A percentile compares a stretch with the other conserved stretches of the same genome.
These are phyloP conservation scores for Camarhynchus parvulus DNA, from an alignment of 2,113 vertebrate genomes.

Conservation along the genomic window DNA sequence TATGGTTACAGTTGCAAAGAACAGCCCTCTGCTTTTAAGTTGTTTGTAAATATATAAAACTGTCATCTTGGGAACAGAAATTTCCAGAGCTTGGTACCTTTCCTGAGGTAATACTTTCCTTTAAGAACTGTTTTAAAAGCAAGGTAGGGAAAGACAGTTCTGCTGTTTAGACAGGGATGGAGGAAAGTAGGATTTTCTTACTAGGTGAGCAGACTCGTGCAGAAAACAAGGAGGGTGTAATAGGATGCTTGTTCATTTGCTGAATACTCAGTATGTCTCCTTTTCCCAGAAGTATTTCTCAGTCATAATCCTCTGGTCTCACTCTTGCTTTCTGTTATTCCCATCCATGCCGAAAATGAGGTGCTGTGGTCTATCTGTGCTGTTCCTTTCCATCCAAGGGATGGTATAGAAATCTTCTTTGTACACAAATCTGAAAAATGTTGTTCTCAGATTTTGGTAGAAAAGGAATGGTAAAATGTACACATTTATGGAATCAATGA, in stretches of 20 bases:
- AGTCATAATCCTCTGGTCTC: background rate
- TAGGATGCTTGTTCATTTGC: background rate
- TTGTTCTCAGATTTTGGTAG: background rate
- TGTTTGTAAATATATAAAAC: slow-evolving; percentile 30
- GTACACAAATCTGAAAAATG: background rate
- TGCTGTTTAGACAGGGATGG: background rate
- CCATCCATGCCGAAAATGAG: accelerated
- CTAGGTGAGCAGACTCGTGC: background rate
- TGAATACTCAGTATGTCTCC: background rate
- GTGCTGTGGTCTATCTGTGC: background rate
- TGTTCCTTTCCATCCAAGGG: background rate
- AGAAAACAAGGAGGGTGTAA: background rate
- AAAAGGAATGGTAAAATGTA: background rate
- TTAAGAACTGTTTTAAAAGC: slow-evolving; percentile 16
- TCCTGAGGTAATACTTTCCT: slow-evolving; percentile 10
- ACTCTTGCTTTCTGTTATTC: background rate
- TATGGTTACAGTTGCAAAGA: slow-evolving; percentile 22
- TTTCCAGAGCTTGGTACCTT: background rate
- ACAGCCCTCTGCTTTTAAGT: background rate
- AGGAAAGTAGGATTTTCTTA: background rate
- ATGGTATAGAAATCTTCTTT: background rate
- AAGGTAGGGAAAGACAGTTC: background rate
- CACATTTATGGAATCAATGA: background rate
- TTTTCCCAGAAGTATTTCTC: background rate
- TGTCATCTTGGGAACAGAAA: slow-evolving; percentile 5